Conservation (phyloP, 2,113 vertebrate species). For the Stegastes partitus region DNA sequence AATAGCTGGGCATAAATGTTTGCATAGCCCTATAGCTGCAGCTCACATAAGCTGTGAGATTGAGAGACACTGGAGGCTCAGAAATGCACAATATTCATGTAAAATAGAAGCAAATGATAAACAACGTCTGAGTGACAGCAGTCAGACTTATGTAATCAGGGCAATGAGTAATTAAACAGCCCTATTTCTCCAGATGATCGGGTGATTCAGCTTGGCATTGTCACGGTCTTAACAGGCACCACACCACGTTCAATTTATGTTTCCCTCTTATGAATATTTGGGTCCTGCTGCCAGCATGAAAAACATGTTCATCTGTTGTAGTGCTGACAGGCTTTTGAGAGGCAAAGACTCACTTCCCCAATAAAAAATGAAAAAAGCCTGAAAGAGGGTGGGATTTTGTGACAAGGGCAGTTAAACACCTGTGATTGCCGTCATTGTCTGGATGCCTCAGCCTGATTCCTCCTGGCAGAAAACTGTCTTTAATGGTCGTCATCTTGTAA, state of each 20-base stretch:
- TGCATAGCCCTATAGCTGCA: slow-evolving; percentile 1
- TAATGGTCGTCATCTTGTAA: slow-evolving; percentile 53
- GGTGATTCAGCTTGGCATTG: slow-evolving; percentile 70
- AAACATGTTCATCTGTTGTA: slow-evolving; percentile 72
- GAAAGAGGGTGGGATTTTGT: slow-evolving; percentile 48
- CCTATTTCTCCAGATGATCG: slow-evolving; percentile 53
- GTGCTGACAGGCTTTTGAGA: slow-evolving; percentile 68
- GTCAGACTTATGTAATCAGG: slow-evolving; percentile 41
- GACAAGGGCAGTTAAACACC: slow-evolving; percentile 69
- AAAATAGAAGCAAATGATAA: slow-evolving; percentile 19
- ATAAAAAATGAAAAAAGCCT: slow-evolving; percentile 8
- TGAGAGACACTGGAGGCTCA: background rate
- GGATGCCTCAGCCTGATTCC: slow-evolving; percentile 27
- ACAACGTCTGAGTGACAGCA: slow-evolving; percentile 48
- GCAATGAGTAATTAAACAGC: slow-evolving; percentile 33
- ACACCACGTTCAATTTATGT: slow-evolving; percentile 54
- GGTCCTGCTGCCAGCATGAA: slow-evolving; percentile 58
- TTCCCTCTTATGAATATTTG: slow-evolving; percentile 71
- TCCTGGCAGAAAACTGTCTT: slow-evolving; percentile 42
- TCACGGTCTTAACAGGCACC: slow-evolving; percentile 37
- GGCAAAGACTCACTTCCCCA: slow-evolving; percentile 48
- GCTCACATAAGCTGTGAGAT: slow-evolving; percentile 9
- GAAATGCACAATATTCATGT: slow-evolving; percentile 16
- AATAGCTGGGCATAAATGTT: background rate
- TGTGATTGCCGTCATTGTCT: slow-evolving; percentile 62